Conservation (phyloP, 2,888 invertebrate genomes). For the Siphlonurus alternatus region DNA sequence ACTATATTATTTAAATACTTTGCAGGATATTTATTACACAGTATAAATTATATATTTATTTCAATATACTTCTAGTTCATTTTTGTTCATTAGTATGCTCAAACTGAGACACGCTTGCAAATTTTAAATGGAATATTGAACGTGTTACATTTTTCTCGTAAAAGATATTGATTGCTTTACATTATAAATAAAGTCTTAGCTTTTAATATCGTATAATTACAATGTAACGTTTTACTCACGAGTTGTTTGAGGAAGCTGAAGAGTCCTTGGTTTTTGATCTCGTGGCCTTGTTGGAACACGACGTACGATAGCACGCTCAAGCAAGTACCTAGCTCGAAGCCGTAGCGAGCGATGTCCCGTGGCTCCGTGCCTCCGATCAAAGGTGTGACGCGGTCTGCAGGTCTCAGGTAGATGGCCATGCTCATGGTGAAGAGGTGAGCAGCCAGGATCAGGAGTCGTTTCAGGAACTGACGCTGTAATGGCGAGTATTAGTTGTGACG, state of each 20-base stretch:
- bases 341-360: conserved; percentile 39
- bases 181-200: too few species aligned
- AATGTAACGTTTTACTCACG: too few species aligned
- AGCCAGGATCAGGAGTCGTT: conserved; percentile 72
- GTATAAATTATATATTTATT: too few species aligned
- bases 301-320: conserved; percentile 76
- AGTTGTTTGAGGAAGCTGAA: conserved; percentile 79
- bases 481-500: conserved; percentile 13
- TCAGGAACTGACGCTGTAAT: conserved; percentile 74
- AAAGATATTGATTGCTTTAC: too few species aligned
- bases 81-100: too few species aligned
- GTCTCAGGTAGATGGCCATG: conserved; percentile 81
- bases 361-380: conserved; percentile 35
- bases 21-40: too few species aligned
- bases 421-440: conserved; percentile 79
- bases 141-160: too few species aligned
- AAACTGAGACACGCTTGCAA: too few species aligned
- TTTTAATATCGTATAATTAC: too few species aligned
- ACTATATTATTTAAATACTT: too few species aligned
- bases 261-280: conserved; percentile 86
- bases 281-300: conserved; percentile 81
- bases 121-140: too few species aligned
- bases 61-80: too few species aligned
- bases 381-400: conserved; percentile 39
- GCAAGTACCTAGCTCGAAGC: conserved; percentile 72